phyloP scores from a whole-genome alignment of 2,888 invertebrate species.

The Cephus rjabovi region DNA sequence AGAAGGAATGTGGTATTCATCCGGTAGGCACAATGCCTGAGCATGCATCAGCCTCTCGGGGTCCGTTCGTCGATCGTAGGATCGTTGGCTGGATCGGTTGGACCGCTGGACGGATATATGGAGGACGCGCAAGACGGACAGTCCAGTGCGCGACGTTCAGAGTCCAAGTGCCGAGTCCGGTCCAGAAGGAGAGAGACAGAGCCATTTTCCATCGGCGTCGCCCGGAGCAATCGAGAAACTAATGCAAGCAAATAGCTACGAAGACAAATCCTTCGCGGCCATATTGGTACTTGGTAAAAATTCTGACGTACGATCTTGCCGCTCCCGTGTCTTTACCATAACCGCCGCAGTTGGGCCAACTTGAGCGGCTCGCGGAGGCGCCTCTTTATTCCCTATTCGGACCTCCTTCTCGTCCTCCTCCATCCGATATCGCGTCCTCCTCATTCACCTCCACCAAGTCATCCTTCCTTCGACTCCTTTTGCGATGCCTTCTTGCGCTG shows the following conservation, averaged over 20 bases:
- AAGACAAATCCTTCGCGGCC: constrained; percentile 55
- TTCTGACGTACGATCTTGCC: constrained; percentile 43
- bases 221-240: constrained; percentile 35
- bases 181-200: neutral
- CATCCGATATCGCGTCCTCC: neutral
- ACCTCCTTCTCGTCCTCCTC: neutral
- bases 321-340: constrained; percentile 29
- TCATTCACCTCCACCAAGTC: neutral
- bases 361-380: constrained; percentile 6
- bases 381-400: constrained; percentile 11
- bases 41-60: neutral
- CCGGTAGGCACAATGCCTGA: neutral
- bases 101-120: neutral
- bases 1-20: neutral
- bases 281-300: constrained; percentile 43
- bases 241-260: constrained; percentile 54
- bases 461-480: neutral
- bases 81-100: neutral
- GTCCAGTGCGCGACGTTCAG: constrained; percentile 26
- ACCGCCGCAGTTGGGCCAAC: constrained; percentile 22
- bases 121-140: constrained; percentile 3
- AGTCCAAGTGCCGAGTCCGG: neutral
- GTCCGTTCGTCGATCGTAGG: neutral
- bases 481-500: neutral
- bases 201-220: neutral